Evolutionary conservation across 2,888 invertebrate genomes (phyloP).

Genomic region (Orthonychiurus folsomi): DNA sequence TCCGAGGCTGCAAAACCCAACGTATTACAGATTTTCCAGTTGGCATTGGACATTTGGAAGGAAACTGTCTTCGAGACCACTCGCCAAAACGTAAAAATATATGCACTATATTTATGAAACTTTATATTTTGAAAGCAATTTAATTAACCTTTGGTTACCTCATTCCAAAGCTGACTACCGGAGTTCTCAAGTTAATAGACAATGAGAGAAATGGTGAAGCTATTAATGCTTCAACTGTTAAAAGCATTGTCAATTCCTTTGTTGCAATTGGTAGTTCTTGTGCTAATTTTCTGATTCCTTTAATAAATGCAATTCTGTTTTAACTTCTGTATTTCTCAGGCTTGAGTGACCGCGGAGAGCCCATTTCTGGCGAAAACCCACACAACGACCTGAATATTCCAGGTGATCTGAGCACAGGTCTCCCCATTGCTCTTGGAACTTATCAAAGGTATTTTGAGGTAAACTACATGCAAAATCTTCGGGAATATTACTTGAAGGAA

Average conservation of each 20-base stretch:
- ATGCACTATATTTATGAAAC: too few species aligned
- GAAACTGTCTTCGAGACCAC: constrained; percentile 24
- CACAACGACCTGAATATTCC: constrained; percentile 54
- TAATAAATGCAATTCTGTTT: too few species aligned
- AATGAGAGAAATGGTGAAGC: constrained; percentile 92
- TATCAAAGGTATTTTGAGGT: constrained; percentile 92
- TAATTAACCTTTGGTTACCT: neutral
- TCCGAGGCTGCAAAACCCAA: neutral
- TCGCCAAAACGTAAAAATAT: constrained; percentile 16
- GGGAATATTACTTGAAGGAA: constrained; percentile 87
- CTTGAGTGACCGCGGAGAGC: too few species aligned
- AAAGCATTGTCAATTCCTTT: constrained; percentile 98
- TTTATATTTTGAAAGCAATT: neutral
- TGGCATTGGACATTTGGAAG: constrained; percentile 28
- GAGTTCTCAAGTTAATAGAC: constrained; percentile 92
- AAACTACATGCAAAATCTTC: constrained; percentile 88
- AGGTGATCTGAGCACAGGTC: constrained; percentile 31
- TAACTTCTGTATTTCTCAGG: too few species aligned
- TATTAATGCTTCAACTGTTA: constrained; percentile 89
- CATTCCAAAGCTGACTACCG: constrained; percentile 70
- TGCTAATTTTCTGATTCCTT: neutral
- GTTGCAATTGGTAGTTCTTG: constrained; percentile 60
- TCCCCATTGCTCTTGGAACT: constrained; percentile 71
- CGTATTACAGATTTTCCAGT: constrained; percentile 24
- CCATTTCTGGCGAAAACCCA: neutral